Conservation (phyloP, 2,888 invertebrate genomes). For the Hemithea aestivaria region DNA sequence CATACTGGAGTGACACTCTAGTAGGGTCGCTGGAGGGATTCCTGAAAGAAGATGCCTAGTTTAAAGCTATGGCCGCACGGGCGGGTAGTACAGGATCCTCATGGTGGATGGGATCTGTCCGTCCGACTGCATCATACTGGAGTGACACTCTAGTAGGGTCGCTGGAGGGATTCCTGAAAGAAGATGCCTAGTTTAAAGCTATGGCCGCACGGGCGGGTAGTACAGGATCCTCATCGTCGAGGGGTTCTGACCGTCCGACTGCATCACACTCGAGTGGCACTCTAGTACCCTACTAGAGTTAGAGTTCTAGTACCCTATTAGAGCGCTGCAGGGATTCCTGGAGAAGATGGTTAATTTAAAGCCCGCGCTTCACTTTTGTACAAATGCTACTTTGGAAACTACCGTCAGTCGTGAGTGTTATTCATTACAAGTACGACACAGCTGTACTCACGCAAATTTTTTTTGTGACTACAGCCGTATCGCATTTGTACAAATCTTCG, state of each 20-base stretch:
- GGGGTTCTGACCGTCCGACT: constrained; percentile 80
- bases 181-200: too few species aligned
- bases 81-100: constrained; percentile 86
- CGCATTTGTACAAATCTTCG: too few species aligned
- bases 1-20: constrained; percentile 83
- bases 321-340: constrained; percentile 80
- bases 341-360: too few species aligned
- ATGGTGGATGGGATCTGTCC: constrained; percentile 83
- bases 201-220: constrained; percentile 84
- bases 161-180: constrained; percentile 77
- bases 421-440: too few species aligned
- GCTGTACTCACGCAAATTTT: too few species aligned
- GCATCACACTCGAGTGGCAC: constrained; percentile 83
- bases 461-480: too few species aligned
- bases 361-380: too few species aligned
- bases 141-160: constrained; percentile 82
- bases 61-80: constrained; percentile 81
- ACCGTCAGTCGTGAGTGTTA: too few species aligned
- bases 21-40: constrained; percentile 79
- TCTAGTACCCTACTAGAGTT: too few species aligned
- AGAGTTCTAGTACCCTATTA: too few species aligned
- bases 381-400: too few species aligned
- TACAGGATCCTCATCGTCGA: constrained; percentile 84
- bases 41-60: too few species aligned
- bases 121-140: constrained; percentile 81